These are phyloP conservation scores for Buteo buteo DNA, from an alignment of 2,113 vertebrate species.

Conservation along the genomic window DNA sequence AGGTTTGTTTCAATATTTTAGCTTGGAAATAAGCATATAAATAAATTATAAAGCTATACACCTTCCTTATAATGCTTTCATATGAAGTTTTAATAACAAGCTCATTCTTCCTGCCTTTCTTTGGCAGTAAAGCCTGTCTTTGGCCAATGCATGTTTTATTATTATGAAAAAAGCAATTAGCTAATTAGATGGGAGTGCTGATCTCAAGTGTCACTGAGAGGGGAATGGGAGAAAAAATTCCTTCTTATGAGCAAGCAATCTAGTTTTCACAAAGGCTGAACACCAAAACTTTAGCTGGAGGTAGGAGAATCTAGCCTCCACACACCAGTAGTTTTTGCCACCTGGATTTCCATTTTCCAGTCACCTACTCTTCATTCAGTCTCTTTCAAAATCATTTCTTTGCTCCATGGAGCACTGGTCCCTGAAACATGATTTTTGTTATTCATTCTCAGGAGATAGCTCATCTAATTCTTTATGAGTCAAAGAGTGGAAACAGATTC, in stretches of 20 bases:
- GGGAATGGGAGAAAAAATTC: background rate
- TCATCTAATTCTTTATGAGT: background rate
- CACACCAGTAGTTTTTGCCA: background rate
- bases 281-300: background rate
- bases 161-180: conserved; percentile 58
- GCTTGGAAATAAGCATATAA: background rate
- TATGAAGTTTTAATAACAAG: background rate
- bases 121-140: background rate
- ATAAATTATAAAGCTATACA: conserved; percentile 3
- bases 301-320: background rate
- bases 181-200: conserved; percentile 44
- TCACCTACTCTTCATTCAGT: background rate
- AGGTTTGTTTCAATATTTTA: background rate
- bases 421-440: background rate
- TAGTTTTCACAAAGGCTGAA: background rate
- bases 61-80: conserved; percentile 5
- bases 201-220: conserved; percentile 25
- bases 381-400: background rate
- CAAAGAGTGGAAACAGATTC: background rate
- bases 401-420: background rate
- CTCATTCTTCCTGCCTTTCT: background rate
- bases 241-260: conserved; percentile 17
- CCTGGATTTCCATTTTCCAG: background rate
- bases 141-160: background rate
- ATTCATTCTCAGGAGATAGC: background rate